Evolutionary conservation across 2,113 vertebrate genomes (phyloP), one percentile per base, ranked within the genome.

Genomic region (Serilophus lunatus): DNA sequence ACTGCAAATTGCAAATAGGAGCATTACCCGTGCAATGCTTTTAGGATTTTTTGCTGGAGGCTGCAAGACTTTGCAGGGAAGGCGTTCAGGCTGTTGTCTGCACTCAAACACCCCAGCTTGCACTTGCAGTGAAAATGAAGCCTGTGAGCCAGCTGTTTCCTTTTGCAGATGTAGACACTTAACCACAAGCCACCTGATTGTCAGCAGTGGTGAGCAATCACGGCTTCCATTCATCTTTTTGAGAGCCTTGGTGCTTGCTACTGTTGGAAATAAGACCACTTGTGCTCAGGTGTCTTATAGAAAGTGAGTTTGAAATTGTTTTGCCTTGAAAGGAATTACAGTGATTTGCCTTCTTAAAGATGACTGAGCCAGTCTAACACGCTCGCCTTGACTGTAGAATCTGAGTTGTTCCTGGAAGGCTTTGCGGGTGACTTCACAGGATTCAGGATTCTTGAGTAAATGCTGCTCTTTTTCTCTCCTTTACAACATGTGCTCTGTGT

Each of bases 161-260:
- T 92, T 94, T 76, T 93, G 94, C 96, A 96, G 93, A 96, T 96
- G 95, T 86, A 96, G 92, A 88, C 92, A 91, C 94, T 96, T 95
- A 84, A 79, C 80, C 57, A 36, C 81, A 88, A 96, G 76, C 88
- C 95, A 96, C 92, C 95, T 97, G 95, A 96, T 96, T 96, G 93
- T 96, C 94, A 86, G 88, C 95, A 75, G 69, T 92, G 90, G 93
- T 95, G 90, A 94, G 93, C 93, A 96, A 96, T 96, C 94, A 96
- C 92, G 65, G 93, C 93, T 92, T 57, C 86, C 93, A 96, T 97
- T 96, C 95, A 96, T 81, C 88, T 92, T 49, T 90, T 42, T 65
- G 90, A 96, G 95, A 94, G 82, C 64, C 74, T 93, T 72, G 28
- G 57, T 82, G 80, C 93, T 96, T 40, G 88, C 92, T 61, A 1